Conservation (phyloP, 2,113 vertebrate genomes). For the Centrocercus urophasianus region DNA sequence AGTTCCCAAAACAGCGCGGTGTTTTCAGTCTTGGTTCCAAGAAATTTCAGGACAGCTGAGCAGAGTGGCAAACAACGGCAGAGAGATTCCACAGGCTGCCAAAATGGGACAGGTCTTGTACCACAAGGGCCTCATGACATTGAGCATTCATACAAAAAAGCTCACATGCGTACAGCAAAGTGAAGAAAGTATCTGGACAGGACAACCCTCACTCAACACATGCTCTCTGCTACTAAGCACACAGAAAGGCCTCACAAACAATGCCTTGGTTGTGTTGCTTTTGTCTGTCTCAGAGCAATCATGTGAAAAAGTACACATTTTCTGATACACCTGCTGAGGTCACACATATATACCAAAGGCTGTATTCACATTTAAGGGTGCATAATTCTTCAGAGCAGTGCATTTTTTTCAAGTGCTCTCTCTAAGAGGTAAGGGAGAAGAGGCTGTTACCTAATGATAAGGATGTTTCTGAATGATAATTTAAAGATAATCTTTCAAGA, state of each 20-base stretch:
- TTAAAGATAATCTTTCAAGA: conserved; percentile 42
- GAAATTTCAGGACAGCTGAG: neutral
- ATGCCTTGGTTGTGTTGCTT: neutral
- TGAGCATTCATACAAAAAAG: neutral
- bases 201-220: neutral
- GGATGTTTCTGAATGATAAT: conserved; percentile 14
- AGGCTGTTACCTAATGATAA: neutral
- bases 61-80: neutral
- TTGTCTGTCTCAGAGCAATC: neutral
- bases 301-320: neutral
- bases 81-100: neutral
- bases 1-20: neutral
- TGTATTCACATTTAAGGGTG: neutral
- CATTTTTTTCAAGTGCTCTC: neutral
- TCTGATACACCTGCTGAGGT: neutral
- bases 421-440: neutral
- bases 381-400: neutral
- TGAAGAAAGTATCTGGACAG: neutral
- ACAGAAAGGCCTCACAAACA: neutral
- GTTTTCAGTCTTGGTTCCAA: rapidly evolving
- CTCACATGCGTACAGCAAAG: neutral
- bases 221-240: neutral
- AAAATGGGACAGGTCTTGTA: neutral
- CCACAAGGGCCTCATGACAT: neutral
- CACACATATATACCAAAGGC: neutral